Percentiles rank a stretch among this genome's conserved stretches.
These are phyloP conservation scores for Acronicta aceris DNA, from an alignment of 2,888 invertebrate species.

Conservation along the genomic window DNA sequence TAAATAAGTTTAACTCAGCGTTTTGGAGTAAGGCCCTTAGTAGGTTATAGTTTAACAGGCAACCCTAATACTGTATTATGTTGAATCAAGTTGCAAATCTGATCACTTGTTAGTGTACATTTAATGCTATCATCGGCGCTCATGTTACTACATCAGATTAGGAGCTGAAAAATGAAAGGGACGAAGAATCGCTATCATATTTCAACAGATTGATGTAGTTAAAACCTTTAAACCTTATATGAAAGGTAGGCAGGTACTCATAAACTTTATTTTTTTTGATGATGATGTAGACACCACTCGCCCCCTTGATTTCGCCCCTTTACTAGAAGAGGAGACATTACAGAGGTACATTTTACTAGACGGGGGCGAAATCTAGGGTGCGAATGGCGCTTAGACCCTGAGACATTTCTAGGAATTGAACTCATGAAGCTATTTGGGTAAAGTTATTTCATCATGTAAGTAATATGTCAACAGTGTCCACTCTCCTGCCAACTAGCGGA, in stretches of 20 bases:
- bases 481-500: conserved; percentile 8
- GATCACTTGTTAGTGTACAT: conserved; percentile 12
- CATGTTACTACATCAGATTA: conserved; percentile 39
- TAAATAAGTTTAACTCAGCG: too few relatives aligned
- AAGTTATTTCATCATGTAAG: conserved; percentile 33
- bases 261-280: background rate
- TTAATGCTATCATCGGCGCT: conserved; percentile 26
- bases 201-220: conserved; percentile 41
- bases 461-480: conserved; percentile 28
- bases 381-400: too few relatives aligned
- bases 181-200: conserved; percentile 31
- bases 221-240: conserved; percentile 31
- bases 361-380: too few relatives aligned
- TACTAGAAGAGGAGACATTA: too few relatives aligned
- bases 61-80: background rate
- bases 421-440: conserved; percentile 2
- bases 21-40: too few relatives aligned
- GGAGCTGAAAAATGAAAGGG: conserved; percentile 19
- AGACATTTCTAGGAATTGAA: background rate
- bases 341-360: too few relatives aligned
- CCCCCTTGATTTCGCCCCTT: too few relatives aligned
- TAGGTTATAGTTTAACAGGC: background rate
- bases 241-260: background rate
- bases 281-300: too few relatives aligned
- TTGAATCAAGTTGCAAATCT: conserved; percentile 6